Evolutionary conservation across 1,140 invertebrate genomes (phyloP), one percentile per base, ranked within the genome.

Genomic region (Gonatopus flavifemur): DNA sequence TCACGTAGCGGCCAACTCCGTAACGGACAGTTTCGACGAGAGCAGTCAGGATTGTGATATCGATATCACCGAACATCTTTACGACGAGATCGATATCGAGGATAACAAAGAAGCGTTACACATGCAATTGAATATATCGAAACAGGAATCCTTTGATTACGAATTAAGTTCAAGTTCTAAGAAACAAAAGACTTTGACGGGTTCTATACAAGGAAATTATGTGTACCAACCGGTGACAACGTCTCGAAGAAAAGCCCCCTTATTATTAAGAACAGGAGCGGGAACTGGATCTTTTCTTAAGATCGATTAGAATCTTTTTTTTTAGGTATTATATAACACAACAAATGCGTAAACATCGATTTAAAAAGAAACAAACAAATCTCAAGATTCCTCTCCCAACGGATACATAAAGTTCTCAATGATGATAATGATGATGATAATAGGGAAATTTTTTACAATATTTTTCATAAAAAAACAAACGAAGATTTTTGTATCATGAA

Each of bases 21-120:
- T 82, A 15, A 77, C 76, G 41, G 67, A 82, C 36, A 79, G 75
- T 7, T 78, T 79, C 25, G 81, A 83, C 25, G 82, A 84, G 57
- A 77, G 78, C 41, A 83, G 82, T 50, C 81, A 82, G 53, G 75
- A 84, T 51, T 83, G 83, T 63, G 82, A 84, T 35, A 48, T 73
- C 10, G 71, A 77, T 21, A 64, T 75, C 3, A 67, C 63, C 9
- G 74, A 76, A 30, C 73, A 82, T 37, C 48, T 78, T 6, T 82
- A 82, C 52, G 81, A 82, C 45, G 77, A 80, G 12, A 76, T 82
- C 15, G 81, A 82, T 19, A 74, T 82, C 8, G 79, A 80, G 33
- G 80, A 81, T 16, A 76, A 80, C 30, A 81, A 81, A 43, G 76
- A 78, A 0, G 40, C 69, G 0, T 49, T 82, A 0, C 71, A 76